Percentiles rank a stretch among this genome's conserved stretches.
Conservation (phyloP, 2,888 invertebrate species). For the Mantis religiosa region DNA sequence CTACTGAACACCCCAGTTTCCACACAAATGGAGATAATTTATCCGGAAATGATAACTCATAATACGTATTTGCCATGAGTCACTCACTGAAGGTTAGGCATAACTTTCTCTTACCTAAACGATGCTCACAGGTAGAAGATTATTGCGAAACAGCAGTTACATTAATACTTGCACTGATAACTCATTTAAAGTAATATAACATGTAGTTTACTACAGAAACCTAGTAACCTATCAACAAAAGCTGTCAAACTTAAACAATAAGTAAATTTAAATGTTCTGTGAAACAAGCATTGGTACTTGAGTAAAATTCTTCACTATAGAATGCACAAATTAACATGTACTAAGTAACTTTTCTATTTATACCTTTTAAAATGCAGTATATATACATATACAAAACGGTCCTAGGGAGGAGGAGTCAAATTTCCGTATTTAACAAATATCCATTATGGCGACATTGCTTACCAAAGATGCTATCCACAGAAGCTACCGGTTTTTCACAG, state of each 20-base stretch:
- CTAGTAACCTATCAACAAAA: background rate
- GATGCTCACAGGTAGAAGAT: background rate
- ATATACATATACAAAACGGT: background rate
- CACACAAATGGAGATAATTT: background rate
- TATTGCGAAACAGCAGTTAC: too few species aligned
- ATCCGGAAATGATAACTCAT: background rate
- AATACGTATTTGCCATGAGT: background rate
- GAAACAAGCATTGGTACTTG: background rate
- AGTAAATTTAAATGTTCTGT: background rate
- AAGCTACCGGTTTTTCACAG: too few species aligned
- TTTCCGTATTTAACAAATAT: background rate
- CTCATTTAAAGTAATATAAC: too few species aligned
- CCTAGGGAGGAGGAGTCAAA: background rate
- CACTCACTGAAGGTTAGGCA: background rate
- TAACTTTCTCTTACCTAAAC: background rate
- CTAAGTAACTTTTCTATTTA: background rate
- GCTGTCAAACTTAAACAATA: background rate
- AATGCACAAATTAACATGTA: background rate
- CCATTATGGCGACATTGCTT: background rate
- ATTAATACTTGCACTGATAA: too few species aligned
- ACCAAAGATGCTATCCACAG: background rate
- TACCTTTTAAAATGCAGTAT: background rate
- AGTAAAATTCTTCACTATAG: background rate
- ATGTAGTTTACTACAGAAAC: background rate
- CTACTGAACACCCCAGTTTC: background rate